Evolutionary conservation across 1,140 invertebrate genomes (phyloP), one percentile per base, ranked within the genome.

Genomic region (Bemisia tabaci): DNA sequence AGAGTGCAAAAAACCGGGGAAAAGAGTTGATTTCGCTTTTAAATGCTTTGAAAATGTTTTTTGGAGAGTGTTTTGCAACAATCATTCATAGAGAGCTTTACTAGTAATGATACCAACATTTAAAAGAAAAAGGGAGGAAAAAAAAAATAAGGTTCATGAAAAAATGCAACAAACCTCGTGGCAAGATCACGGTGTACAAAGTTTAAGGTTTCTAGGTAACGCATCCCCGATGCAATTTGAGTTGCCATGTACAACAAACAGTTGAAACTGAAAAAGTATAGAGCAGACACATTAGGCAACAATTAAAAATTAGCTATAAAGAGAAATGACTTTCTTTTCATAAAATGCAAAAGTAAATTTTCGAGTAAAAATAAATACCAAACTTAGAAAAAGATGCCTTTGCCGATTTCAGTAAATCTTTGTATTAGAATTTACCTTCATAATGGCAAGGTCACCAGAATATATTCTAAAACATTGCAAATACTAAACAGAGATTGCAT

Each of bases 201-300:
- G 77, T 90, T 89, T 59, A 90, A 79, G 64, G 86, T 84, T 75
- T 91, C 88, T 68, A 91, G 79, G 76, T 90, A 90, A 72, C 86
- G 84, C 91, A 94, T 94, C 24, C 91, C 91, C 17, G 88, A 88
- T 1, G 91, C 87, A 71, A 94, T 88, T 78, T 94, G 91, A 59
- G 87, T 83, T 22, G 88, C 87, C 76, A 93, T 87, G 77, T 90
- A 91, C 68, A 93, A 82, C 70, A 90, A 80, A 79, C 85, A 87
- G 73, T 87, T 87, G 77, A 87, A 88, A 75, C 87, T 88, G 78
- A 72, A 81, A 72, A 12, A 60, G n/a, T n/a, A n/a, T n/a, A n/a
- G n/a, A n/a, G n/a, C n/a, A n/a, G n/a, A n/a, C n/a, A n/a, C n/a
- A n/a, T n/a, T n/a, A 67, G 66, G 60, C 22, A 63, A 12, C 58